Percentiles rank a stretch among this genome's conserved stretches.
These are phyloP conservation scores for Mormyrus iriodes DNA, from an alignment of 2,113 vertebrate species.

Conservation along the genomic window DNA sequence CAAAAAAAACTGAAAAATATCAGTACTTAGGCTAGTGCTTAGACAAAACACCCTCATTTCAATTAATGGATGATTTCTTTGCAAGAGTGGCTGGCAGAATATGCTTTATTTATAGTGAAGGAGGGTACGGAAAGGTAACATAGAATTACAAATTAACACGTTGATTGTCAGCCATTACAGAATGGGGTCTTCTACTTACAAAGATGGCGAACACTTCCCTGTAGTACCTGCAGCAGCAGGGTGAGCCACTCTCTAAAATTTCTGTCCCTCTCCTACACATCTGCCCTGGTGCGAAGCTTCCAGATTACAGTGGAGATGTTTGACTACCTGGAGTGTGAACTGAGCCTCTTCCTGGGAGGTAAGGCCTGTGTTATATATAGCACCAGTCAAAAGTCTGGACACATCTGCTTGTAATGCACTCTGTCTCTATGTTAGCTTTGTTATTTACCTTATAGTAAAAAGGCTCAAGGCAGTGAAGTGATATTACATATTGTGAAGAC, in stretches of 20 bases:
- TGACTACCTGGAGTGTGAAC: conserved; percentile 96
- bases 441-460: not conserved
- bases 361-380: conserved; percentile 34
- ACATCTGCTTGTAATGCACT: not conserved
- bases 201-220: not conserved
- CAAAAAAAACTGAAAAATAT: not conserved
- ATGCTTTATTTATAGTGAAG: not conserved
- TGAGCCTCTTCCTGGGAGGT: conserved; percentile 95
- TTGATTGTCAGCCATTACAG: not conserved
- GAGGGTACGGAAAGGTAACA: not conserved
- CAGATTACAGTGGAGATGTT: conserved; percentile 99
- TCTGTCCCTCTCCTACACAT: not conserved
- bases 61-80: not conserved
- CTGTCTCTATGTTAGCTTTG: not conserved
- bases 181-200: not conserved
- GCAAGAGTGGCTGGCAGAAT: not conserved
- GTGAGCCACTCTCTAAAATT: not conserved
- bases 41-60: not conserved
- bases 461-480: not conserved
- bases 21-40: not conserved
- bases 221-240: not conserved
- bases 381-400: not conserved
- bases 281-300: conserved; percentile 64
- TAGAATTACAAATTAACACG: not conserved
- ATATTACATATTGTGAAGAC: not conserved